Evolutionary conservation across 2,888 invertebrate species (phyloP).

Genomic region (Drosophila rellima): DNA sequence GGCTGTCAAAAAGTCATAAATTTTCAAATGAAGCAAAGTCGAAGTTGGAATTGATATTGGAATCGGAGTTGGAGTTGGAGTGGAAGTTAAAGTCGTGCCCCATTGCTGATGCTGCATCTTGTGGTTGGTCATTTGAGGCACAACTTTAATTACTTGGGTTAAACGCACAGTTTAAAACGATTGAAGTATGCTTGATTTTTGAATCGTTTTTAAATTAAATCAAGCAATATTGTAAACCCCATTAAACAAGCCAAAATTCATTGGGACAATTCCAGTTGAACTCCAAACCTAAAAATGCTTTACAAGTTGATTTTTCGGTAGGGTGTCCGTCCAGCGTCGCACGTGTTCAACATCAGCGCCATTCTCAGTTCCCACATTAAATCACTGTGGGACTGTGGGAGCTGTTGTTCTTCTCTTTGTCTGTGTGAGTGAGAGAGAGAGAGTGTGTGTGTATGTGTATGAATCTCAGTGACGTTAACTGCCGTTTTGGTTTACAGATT

Average conservation of each 20-base stretch:
- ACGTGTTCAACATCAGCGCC: conserved; percentile 60
- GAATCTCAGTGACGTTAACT: conserved; percentile 60
- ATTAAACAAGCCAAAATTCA: conserved; percentile 24
- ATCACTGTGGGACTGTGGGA: conserved; percentile 53
- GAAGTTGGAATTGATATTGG: conserved; percentile 18
- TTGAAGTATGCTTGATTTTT: conserved; percentile 64
- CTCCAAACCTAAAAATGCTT: conserved; percentile 2
- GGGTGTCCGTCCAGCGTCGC: conserved; percentile 47
- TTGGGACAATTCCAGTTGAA: conserved; percentile 12
- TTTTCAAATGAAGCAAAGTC: conserved; percentile 70
- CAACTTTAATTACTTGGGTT: conserved; percentile 77
- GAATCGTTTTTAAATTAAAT: conserved; percentile 79
- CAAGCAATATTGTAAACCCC: conserved; percentile 43
- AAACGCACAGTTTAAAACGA: conserved; percentile 74
- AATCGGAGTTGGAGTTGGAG: conserved; percentile 12
- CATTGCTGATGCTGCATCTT: conserved; percentile 16
- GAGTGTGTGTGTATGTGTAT: conserved; percentile 7
- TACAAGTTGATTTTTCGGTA: conserved; percentile 5
- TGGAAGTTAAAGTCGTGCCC: conserved; percentile 49
- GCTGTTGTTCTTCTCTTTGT: conserved; percentile 4
- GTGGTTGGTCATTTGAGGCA: conserved; percentile 53
- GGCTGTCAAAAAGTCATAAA: conserved; percentile 81
- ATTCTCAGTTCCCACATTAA: conserved; percentile 69
- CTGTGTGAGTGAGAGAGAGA: conserved; percentile 1
- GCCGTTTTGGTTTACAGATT: conserved; percentile 55